Evolutionary conservation across 2,113 vertebrate species (phyloP).

Genomic region (Pipa parva): DNA sequence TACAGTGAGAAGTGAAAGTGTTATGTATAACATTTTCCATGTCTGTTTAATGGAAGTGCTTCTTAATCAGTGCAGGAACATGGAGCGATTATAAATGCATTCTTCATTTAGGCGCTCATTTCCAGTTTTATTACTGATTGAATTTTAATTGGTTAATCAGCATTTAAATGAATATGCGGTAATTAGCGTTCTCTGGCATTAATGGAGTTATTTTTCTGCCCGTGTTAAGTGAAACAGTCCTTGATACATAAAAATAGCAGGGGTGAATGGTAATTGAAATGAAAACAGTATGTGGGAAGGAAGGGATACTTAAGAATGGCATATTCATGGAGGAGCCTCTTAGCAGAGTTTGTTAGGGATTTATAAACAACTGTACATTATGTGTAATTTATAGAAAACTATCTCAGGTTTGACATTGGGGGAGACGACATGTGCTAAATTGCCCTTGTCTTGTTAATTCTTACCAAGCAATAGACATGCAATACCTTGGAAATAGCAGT

Average conservation of each 20-base stretch:
- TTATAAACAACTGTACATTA: too few relatives aligned
- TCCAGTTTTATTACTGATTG: conserved; percentile 1
- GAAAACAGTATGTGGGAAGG: neutral
- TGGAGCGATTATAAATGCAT: too few relatives aligned
- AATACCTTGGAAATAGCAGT: neutral
- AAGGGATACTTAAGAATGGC: neutral
- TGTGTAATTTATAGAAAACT: too few relatives aligned
- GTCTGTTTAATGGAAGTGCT: too few relatives aligned
- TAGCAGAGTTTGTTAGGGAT: too few relatives aligned
- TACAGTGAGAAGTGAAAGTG: too few relatives aligned
- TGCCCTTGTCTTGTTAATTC: neutral
- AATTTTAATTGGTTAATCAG: conserved; percentile 18
- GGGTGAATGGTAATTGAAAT: neutral
- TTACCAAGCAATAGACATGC: neutral
- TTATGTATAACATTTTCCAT: too few relatives aligned
- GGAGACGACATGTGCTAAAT: too few relatives aligned
- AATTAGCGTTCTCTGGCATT: conserved; percentile 11
- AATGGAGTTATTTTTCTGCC: conserved; percentile 16
- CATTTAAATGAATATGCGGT: neutral
- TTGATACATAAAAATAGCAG: neutral
- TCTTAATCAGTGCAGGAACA: too few relatives aligned
- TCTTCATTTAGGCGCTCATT: neutral
- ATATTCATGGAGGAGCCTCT: neutral
- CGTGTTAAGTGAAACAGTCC: conserved; percentile 9
- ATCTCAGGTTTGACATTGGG: too few relatives aligned